phyloP scores from a whole-genome alignment of 1,140 invertebrate species.

The Procambarus virginalis region DNA sequence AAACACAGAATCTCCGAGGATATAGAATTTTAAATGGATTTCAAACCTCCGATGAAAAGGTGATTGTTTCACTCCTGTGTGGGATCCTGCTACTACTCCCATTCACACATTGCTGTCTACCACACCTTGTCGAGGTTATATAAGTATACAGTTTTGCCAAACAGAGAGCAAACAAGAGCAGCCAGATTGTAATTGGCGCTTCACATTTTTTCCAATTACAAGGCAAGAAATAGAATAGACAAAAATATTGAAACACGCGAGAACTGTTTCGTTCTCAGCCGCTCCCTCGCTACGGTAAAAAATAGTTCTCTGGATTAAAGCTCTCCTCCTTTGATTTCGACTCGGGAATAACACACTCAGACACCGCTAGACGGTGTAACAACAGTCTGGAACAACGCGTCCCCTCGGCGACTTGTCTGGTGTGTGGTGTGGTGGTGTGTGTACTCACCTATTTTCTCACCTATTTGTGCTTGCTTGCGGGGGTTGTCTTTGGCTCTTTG shows the following conservation, averaged over 20 bases:
- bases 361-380: slow-evolving; percentile 8
- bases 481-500: too few relatives aligned
- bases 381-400: slow-evolving; percentile 18
- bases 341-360: slow-evolving; percentile 16
- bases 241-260: not conserved
- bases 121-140: not conserved
- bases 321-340: not conserved
- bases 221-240: not conserved
- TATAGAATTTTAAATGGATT: slow-evolving; percentile 57
- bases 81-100: not conserved
- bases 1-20: slow-evolving; percentile 47
- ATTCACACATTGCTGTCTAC: slow-evolving; percentile 7
- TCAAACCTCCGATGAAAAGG: slow-evolving; percentile 25
- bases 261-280: not conserved
- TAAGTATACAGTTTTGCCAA: not conserved
- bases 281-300: not conserved
- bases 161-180: not conserved
- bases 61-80: slow-evolving; percentile 28
- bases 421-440: too few relatives aligned
- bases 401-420: too few relatives aligned
- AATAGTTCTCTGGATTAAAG: not conserved
- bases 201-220: not conserved
- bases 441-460: too few relatives aligned
- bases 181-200: not conserved
- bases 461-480: too few relatives aligned